Percentiles rank a stretch among this genome's conserved stretches.
Evolutionary conservation across 1,140 invertebrate genomes (phyloP).

Genomic region (Schmidtea mediterranea): DNA sequence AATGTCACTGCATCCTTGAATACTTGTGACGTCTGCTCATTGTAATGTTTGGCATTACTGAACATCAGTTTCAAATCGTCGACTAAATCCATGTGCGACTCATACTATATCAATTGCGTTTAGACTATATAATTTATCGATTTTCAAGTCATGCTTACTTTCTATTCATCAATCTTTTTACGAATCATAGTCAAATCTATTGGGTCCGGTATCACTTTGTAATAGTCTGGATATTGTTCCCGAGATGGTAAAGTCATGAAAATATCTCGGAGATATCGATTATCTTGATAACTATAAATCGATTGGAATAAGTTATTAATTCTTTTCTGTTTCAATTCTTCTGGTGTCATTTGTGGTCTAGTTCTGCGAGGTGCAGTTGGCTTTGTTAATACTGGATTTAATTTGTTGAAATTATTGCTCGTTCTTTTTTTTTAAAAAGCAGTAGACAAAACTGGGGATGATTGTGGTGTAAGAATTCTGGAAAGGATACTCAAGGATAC

Average conservation of each 20-base stretch:
- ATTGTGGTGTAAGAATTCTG: too few species aligned
- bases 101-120: constrained; percentile 32
- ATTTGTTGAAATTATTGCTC: too few species aligned
- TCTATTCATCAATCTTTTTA: constrained; percentile 49
- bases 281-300: constrained; percentile 26
- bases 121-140: constrained; percentile 4
- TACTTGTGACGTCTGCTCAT: constrained; percentile 74
- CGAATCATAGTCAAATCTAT: constrained; percentile 83
- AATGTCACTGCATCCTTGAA: constrained; percentile 69
- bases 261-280: constrained; percentile 43
- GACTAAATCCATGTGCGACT: constrained; percentile 36
- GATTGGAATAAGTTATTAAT: constrained; percentile 1
- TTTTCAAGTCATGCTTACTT: constrained; percentile 16
- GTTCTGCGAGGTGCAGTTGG: too few species aligned
- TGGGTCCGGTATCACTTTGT: constrained; percentile 65
- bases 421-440: too few species aligned
- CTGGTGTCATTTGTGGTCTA: not conserved
- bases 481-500: too few species aligned
- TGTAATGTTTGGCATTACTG: constrained; percentile 71
- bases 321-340: not conserved
- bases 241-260: constrained; percentile 89
- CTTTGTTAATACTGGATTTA: too few species aligned
- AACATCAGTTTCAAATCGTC: constrained; percentile 62
- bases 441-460: too few species aligned
- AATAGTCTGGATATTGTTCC: constrained; percentile 79